phyloP scores from a whole-genome alignment of 2,888 invertebrate genomes.

The Pherbina coryleti region DNA sequence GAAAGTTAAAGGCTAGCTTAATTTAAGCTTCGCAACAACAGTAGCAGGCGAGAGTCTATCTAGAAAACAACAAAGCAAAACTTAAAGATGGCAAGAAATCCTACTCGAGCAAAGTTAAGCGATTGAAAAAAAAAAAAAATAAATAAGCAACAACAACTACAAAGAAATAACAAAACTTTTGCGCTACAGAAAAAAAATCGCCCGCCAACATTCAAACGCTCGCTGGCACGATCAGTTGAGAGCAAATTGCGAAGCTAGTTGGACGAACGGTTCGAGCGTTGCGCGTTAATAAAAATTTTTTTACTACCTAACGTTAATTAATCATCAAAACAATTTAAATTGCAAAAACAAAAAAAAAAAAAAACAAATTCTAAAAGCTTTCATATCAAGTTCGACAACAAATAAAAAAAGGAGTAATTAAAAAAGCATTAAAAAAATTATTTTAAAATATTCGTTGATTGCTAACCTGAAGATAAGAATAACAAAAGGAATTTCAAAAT shows the following conservation, averaged over 20 bases:
- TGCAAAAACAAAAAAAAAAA: conserved; percentile 18
- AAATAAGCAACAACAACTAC: conserved; percentile 39
- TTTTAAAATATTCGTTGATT: conserved; percentile 6
- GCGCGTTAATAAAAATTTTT: not conserved
- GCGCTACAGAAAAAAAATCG: conserved; percentile 43
- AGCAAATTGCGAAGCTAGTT: conserved; percentile 50
- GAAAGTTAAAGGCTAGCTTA: not conserved
- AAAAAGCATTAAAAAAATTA: no score
- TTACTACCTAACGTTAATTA: not conserved
- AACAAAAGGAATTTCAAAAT: not conserved
- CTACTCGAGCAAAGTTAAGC: no score
- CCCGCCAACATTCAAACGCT: conserved; percentile 35
- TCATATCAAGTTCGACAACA: no score
- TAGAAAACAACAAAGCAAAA: not conserved
- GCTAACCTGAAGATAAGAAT: conserved; percentile 35
- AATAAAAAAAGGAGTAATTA: conserved; percentile 8
- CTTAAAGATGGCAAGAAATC: not conserved
- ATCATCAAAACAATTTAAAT: not conserved
- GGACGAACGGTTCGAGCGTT: conserved; percentile 36
- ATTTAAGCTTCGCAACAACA: not conserved
- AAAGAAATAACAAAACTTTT: conserved; percentile 41
- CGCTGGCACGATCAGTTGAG: conserved; percentile 49
- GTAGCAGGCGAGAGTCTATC: not conserved
- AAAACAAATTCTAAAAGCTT: not conserved
- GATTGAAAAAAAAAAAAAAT: not conserved